These are phyloP conservation scores for Poecilobothrus nobilitatus DNA, from an alignment of 2,888 invertebrate species.

Conservation along the genomic window DNA sequence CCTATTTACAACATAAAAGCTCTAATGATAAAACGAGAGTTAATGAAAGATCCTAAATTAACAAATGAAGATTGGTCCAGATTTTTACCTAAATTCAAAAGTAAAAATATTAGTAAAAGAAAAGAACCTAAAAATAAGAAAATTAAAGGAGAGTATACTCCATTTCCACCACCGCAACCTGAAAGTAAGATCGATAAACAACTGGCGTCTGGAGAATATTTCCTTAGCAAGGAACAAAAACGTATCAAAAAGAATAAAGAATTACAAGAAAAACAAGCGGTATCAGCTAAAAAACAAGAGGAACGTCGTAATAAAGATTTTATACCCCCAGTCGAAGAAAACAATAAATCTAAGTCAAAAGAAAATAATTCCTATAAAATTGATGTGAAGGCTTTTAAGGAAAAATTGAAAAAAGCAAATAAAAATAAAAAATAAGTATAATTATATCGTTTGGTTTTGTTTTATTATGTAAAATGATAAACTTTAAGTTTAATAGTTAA, in stretches of 20 bases:
- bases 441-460: no score
- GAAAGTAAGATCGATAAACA: slow-evolving; percentile 91
- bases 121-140: slow-evolving; percentile 83
- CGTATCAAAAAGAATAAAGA: slow-evolving; percentile 62
- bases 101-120: slow-evolving; percentile 77
- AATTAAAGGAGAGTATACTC: slow-evolving; percentile 90
- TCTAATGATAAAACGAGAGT: slow-evolving; percentile 92
- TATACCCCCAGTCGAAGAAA: slow-evolving; percentile 64
- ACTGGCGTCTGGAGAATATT: slow-evolving; percentile 93
- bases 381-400: slow-evolving; percentile 63
- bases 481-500: no score
- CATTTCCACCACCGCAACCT: slow-evolving; percentile 90
- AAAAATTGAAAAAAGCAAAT: slow-evolving; percentile 63
- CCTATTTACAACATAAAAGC: slow-evolving; percentile 97
- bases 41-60: slow-evolving; percentile 85
- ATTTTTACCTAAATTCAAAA: slow-evolving; percentile 89
- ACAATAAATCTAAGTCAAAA: slow-evolving; percentile 24
- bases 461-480: no score
- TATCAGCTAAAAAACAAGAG: slow-evolving; percentile 62
- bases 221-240: slow-evolving; percentile 79
- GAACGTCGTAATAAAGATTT: slow-evolving; percentile 73
- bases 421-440: slow-evolving; percentile 26
- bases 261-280: slow-evolving; percentile 67
- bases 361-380: slow-evolving; percentile 39
- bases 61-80: slow-evolving; percentile 94